phyloP scores from a whole-genome alignment of 2,113 vertebrate species.

The Ammodytes marinus region DNA sequence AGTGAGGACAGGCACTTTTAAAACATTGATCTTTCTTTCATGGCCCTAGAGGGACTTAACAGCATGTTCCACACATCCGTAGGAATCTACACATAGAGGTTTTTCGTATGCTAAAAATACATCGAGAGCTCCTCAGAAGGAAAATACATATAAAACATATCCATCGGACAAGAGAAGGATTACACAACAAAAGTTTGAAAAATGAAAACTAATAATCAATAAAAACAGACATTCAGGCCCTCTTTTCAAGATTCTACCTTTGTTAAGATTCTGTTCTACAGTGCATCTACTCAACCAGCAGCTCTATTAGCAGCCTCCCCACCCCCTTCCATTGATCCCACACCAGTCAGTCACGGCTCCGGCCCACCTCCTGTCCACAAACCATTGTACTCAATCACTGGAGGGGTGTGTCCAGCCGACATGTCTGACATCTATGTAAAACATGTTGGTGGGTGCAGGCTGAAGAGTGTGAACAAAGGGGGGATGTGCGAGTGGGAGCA shows the following conservation, averaged over 20 bases:
- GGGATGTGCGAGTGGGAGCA: slow-evolving; percentile 24
- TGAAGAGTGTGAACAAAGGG: slow-evolving; percentile 48
- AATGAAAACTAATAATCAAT: not conserved
- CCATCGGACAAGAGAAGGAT: not conserved
- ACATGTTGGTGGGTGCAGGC: slow-evolving; percentile 40
- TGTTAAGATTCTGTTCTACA: not conserved
- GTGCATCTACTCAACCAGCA: slow-evolving; percentile 5
- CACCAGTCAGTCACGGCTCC: slow-evolving; percentile 51
- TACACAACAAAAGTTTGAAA: not conserved
- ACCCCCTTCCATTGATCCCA: slow-evolving; percentile 29
- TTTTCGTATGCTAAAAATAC: slow-evolving; percentile 15
- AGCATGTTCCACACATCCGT: slow-evolving; percentile 9
- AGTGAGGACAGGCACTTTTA: not conserved
- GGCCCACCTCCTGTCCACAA: slow-evolving; percentile 57
- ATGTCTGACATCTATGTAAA: slow-evolving; percentile 84
- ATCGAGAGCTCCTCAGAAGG: slow-evolving; percentile 4
- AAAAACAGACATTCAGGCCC: slow-evolving; percentile 3
- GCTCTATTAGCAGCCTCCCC: slow-evolving; percentile 41
- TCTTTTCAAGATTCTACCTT: not conserved
- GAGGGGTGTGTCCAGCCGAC: slow-evolving; percentile 63
- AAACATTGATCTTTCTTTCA: not conserved
- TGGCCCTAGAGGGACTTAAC: not conserved
- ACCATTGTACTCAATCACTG: slow-evolving; percentile 70
- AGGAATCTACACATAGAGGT: not conserved
- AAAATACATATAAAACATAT: not conserved